Percentiles rank a stretch among this genome's conserved stretches.
These are phyloP conservation scores for Orbicella faveolata DNA, from an alignment of 64 coral and sea anemone species.

Conservation along the genomic window DNA sequence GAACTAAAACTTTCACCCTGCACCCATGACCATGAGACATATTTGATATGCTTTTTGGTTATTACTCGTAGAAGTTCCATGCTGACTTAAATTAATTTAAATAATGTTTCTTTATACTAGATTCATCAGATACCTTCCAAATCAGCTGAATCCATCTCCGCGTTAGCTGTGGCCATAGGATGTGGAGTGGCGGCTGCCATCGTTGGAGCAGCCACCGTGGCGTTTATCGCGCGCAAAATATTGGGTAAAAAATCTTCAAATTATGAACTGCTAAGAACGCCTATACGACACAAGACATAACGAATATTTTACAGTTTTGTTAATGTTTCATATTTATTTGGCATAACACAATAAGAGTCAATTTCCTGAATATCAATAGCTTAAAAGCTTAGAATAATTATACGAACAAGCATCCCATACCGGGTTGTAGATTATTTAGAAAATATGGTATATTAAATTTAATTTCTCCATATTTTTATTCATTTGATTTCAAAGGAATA, in stretches of 20 bases:
- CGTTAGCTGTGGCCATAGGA: conserved; percentile 87
- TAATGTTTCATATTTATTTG: neutral
- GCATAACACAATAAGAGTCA: too few species aligned
- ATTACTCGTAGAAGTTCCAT: too few species aligned
- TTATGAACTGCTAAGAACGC: conserved; percentile 87
- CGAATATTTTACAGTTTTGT: neutral
- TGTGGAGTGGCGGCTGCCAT: conserved; percentile 92
- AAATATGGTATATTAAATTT: too few species aligned
- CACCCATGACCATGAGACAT: too few species aligned
- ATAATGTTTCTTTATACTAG: conserved; percentile 23
- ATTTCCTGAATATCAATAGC: too few species aligned
- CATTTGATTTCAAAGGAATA: too few species aligned
- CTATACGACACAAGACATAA: conserved; percentile 81
- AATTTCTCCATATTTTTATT: too few species aligned
- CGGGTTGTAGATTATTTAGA: too few species aligned
- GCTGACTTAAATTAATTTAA: neutral
- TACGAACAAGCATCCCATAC: too few species aligned
- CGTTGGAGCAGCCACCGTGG: conserved; percentile 92
- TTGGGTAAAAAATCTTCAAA: conserved; percentile 96
- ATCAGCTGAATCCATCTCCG: conserved; percentile 84
- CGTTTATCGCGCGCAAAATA: conserved; percentile 86
- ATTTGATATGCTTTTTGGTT: too few species aligned
- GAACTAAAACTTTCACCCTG: too few species aligned
- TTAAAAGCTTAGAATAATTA: too few species aligned
- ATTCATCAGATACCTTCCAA: conserved; percentile 73